A percentile compares a stretch with the other conserved stretches of the same genome.
These are phyloP conservation scores for Taurulus bubalis DNA, from an alignment of 2,113 vertebrate genomes.

Conservation along the genomic window DNA sequence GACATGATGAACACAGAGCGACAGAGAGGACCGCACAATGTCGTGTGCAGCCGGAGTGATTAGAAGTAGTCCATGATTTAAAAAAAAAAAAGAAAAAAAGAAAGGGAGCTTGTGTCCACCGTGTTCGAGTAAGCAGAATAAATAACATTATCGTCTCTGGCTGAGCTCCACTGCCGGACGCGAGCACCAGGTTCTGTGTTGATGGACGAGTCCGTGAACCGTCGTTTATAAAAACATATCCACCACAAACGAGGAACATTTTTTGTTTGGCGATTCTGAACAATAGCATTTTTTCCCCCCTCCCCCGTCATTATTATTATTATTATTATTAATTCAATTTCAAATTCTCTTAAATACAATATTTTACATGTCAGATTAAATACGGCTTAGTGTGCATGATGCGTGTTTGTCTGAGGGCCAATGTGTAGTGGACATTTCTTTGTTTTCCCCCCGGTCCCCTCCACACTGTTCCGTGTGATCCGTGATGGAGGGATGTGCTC, in stretches of 20 bases:
- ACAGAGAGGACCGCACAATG: slow-evolving; percentile 37
- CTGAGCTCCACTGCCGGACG: slow-evolving; percentile 50
- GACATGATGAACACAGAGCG: slow-evolving; percentile 54
- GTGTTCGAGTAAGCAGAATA: slow-evolving; percentile 68
- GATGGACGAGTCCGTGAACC: slow-evolving; percentile 56
- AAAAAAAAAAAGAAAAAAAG: slow-evolving; percentile 1
- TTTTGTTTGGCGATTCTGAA: slow-evolving; percentile 62
- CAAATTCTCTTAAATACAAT: slow-evolving; percentile 81
- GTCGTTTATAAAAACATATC: slow-evolving; percentile 60
- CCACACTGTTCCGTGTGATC: slow-evolving; percentile 42
- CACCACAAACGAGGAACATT: slow-evolving; percentile 41
- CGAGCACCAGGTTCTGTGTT: slow-evolving; percentile 46
- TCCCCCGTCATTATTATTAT: slow-evolving; percentile 35
- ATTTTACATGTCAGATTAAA: slow-evolving; percentile 80
- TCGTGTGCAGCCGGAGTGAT: slow-evolving; percentile 60
- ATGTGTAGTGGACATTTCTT: slow-evolving; percentile 29
- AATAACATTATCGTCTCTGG: slow-evolving; percentile 69
- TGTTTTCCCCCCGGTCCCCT: slow-evolving; percentile 8
- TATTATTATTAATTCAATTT: slow-evolving; percentile 59
- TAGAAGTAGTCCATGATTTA: slow-evolving; percentile 62
- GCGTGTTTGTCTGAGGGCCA: slow-evolving; percentile 29
- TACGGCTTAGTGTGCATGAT: slow-evolving; percentile 65
- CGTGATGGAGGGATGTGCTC: slow-evolving; percentile 43
- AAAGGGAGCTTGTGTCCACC: slow-evolving; percentile 10
- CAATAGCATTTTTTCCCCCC: slow-evolving; percentile 49